These are phyloP conservation scores for Caenorhabditis angaria DNA, from an alignment of 2,888 invertebrate genomes.

Conservation along the genomic window DNA sequence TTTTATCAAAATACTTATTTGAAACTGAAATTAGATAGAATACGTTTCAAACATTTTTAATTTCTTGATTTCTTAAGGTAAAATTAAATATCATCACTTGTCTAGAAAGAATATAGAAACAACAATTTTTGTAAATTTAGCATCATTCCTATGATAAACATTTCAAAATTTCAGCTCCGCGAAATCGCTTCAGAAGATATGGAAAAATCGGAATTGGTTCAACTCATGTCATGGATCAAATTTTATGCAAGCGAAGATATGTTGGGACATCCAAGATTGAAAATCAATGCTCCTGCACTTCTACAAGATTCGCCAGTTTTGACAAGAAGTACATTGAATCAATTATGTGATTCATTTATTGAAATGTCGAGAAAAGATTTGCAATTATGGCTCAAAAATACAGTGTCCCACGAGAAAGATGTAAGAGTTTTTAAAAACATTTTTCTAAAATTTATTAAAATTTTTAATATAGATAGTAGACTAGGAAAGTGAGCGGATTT, in stretches of 20 bases:
- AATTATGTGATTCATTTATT: conserved; percentile 79
- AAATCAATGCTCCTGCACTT: conserved; percentile 78
- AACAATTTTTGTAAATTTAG: neutral
- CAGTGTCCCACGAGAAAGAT: conserved; percentile 86
- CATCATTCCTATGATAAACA: no score
- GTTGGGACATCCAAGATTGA: conserved; percentile 86
- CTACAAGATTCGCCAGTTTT: conserved; percentile 80
- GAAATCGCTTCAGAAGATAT: conserved; percentile 87
- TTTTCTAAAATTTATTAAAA: no score
- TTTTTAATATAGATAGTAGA: conserved; percentile 14
- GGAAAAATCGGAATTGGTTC: conserved; percentile 95
- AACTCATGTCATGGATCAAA: conserved; percentile 90
- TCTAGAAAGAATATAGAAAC: no score
- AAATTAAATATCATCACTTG: no score
- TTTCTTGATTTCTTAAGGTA: neutral
- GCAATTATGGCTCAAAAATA: conserved; percentile 94
- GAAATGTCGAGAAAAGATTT: conserved; percentile 69
- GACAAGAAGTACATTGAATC: conserved; percentile 80
- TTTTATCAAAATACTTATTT: neutral
- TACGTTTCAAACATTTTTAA: neutral
- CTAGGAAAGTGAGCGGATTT: no score
- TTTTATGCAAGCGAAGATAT: conserved; percentile 86
- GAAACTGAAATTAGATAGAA: neutral
- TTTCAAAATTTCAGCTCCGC: conserved; percentile 78
- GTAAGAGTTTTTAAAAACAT: conserved; percentile 71